phyloP scores from a whole-genome alignment of 2,888 invertebrate genomes.

The Drosophila birchii region DNA sequence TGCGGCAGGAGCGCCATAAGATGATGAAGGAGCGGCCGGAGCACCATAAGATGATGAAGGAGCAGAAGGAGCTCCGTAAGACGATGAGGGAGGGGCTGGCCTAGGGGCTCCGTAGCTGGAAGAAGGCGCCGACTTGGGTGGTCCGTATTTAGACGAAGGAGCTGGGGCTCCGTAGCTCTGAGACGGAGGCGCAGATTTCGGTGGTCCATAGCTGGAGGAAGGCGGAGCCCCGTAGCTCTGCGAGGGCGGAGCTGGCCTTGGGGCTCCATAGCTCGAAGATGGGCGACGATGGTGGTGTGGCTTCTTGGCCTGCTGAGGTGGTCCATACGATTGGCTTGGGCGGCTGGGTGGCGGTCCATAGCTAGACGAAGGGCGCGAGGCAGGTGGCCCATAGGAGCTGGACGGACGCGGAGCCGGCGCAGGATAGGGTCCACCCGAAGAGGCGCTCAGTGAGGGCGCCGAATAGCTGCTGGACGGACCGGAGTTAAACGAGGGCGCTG shows the following conservation, averaged over 20 bases:
- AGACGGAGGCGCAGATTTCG: conserved; percentile 65
- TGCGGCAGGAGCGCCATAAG: conserved; percentile 84
- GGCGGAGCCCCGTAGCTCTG: conserved; percentile 86
- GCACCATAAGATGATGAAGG: conserved; percentile 86
- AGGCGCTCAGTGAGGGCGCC: conserved; percentile 71
- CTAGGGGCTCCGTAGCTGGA: conserved; percentile 83
- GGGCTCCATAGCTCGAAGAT: conserved; percentile 85
- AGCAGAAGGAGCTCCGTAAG: conserved; percentile 69
- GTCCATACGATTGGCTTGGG: conserved; percentile 83
- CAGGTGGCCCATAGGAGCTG: conserved; percentile 78
- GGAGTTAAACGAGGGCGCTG: conserved; percentile 80
- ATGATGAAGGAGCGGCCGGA: conserved; percentile 70
- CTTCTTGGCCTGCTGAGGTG: conserved; percentile 79
- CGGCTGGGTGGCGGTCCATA: conserved; percentile 82
- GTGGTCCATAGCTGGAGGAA: conserved; percentile 72
- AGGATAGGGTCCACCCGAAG: conserved; percentile 68
- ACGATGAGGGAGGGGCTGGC: conserved; percentile 81
- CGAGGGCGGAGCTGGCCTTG: conserved; percentile 59
- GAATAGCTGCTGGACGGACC: conserved; percentile 83
- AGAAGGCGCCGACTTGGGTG: conserved; percentile 66
- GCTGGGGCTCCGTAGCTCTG: conserved; percentile 81
- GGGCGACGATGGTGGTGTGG: conserved; percentile 83
- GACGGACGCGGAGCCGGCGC: conserved; percentile 80
- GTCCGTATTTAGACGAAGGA: conserved; percentile 78
- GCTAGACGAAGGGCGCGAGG: conserved; percentile 80